Evolutionary conservation across 2,888 invertebrate genomes (phyloP).

Genomic region (Drosophila tripunctata): DNA sequence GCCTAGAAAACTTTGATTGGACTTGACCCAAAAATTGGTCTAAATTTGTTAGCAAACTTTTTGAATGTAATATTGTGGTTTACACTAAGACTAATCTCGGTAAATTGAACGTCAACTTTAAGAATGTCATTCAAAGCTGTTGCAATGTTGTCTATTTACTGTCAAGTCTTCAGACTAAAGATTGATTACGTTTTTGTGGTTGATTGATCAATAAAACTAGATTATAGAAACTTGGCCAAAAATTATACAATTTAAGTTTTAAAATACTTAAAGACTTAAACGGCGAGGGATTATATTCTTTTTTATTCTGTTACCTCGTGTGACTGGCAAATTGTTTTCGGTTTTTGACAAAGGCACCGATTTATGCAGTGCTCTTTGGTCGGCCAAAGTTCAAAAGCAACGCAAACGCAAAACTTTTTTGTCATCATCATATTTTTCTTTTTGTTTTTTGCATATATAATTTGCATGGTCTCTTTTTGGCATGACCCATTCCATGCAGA

Average conservation of each 20-base stretch:
- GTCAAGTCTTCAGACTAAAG: neutral
- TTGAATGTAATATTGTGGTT: neutral
- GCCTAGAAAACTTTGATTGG: neutral
- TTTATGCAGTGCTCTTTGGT: conserved; percentile 37
- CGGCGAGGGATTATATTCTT: neutral
- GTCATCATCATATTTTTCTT: conserved; percentile 38
- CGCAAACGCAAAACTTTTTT: conserved; percentile 55
- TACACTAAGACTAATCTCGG: neutral
- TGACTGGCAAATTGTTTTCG: conserved; percentile 40
- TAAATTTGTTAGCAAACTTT: neutral
- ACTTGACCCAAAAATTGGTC: neutral
- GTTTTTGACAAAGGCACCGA: conserved; percentile 59
- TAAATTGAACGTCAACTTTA: neutral
- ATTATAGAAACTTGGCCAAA: no score
- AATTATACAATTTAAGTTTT: no score
- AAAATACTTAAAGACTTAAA: conserved; percentile 3
- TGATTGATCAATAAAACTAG: neutral
- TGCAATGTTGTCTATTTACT: neutral
- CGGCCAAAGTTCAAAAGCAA: conserved; percentile 54
- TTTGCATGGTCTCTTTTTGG: conserved; percentile 17
- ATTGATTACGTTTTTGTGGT: neutral
- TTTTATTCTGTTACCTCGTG: conserved; percentile 6
- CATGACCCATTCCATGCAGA: conserved; percentile 33
- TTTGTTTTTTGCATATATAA: conserved; percentile 34
- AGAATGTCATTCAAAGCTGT: neutral